phyloP scores from a whole-genome alignment of 2,113 vertebrate species.

The Tauraco erythrolophus region DNA sequence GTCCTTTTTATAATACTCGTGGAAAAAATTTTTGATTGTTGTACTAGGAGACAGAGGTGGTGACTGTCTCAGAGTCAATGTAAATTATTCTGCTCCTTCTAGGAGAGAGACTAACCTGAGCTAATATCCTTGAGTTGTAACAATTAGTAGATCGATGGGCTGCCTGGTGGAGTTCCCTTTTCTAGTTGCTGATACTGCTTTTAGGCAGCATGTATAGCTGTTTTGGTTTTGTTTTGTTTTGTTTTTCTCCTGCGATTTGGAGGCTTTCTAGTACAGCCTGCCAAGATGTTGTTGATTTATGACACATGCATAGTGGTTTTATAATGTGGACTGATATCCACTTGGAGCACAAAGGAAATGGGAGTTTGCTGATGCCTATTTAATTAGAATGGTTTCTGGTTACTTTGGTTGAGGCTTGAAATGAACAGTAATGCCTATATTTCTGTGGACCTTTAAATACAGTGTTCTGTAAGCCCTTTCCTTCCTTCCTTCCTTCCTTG shows the following conservation, averaged over 20 bases:
- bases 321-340: slow-evolving; percentile 21
- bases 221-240: not conserved
- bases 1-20: not conserved
- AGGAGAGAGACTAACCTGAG: not conserved
- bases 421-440: slow-evolving; percentile 7
- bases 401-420: slow-evolving; percentile 51
- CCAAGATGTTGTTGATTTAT: slow-evolving; percentile 62
- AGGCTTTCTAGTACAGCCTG: slow-evolving; percentile 44
- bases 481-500: slow-evolving; percentile 24
- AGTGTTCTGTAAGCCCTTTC: slow-evolving; percentile 33
- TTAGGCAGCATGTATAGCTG: not conserved
- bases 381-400: slow-evolving; percentile 63
- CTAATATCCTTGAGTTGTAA: not conserved
- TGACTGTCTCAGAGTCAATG: not conserved
- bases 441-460: slow-evolving; percentile 53
- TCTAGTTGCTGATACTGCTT: not conserved
- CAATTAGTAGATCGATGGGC: not conserved
- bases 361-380: slow-evolving; percentile 62
- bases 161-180: not conserved
- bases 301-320: slow-evolving; percentile 56
- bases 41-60: not conserved
- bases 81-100: not conserved
- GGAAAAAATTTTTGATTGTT: not conserved
- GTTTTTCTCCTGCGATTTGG: not conserved
- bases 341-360: slow-evolving; percentile 61